These are phyloP conservation scores for Dermatemys mawii DNA, from an alignment of 2,113 vertebrate species.

Conservation along the genomic window DNA sequence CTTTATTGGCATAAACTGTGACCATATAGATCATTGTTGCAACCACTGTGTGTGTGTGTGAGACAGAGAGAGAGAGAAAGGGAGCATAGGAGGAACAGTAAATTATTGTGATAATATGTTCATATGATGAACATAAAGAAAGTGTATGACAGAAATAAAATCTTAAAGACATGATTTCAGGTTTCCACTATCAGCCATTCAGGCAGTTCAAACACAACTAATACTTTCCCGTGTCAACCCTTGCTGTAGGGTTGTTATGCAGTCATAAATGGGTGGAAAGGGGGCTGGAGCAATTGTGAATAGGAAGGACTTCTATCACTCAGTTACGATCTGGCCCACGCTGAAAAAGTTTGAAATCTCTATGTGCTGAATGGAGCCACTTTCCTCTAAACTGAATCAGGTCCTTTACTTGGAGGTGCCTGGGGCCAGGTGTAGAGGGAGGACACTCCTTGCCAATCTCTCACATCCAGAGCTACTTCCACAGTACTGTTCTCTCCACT, in stretches of 20 bases:
- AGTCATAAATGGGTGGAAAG: not conserved
- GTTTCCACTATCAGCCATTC: not conserved
- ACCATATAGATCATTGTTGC: too few relatives aligned
- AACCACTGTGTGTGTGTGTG: too few relatives aligned
- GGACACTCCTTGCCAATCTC: not conserved
- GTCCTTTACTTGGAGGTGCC: not conserved
- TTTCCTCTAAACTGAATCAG: not conserved
- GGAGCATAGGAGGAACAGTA: not conserved
- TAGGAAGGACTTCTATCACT: fast-evolving
- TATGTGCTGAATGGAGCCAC: not conserved
- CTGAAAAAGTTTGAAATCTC: not conserved
- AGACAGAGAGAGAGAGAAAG: too few relatives aligned
- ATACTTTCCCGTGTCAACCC: not conserved
- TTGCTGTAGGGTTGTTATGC: not conserved
- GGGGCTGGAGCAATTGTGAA: not conserved
- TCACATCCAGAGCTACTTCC: not conserved
- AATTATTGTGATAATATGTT: not conserved
- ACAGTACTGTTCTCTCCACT: not conserved
- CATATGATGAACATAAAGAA: not conserved
- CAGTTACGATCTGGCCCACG: not conserved
- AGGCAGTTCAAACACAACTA: not conserved
- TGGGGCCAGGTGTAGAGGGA: not conserved
- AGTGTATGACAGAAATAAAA: not conserved
- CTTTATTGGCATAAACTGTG: too few relatives aligned
- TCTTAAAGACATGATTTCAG: not conserved